A percentile compares a stretch with the other conserved stretches of the same genome.
Evolutionary conservation across 2,888 invertebrate genomes (phyloP).

Genomic region (Phalera bucephala): DNA sequence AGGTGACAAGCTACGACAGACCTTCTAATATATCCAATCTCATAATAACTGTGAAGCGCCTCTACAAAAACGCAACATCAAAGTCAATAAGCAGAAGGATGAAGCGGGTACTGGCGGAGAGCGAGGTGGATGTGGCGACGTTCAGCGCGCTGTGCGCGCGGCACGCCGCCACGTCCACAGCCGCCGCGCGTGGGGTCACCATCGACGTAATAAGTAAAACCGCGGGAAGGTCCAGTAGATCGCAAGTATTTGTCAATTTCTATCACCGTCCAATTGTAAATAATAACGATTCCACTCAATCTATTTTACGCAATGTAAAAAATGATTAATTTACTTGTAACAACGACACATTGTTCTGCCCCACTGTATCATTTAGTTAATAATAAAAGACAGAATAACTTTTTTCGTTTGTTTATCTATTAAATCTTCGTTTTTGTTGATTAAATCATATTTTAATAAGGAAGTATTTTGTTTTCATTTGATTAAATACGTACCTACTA

Average conservation of each 20-base stretch:
- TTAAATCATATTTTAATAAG: background rate
- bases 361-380: background rate
- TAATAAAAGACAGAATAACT: background rate
- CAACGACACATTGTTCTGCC: background rate
- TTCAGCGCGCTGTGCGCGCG: slow-evolving; percentile 5
- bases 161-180: slow-evolving; percentile 5
- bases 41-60: slow-evolving; percentile 8
- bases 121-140: slow-evolving; percentile 10
- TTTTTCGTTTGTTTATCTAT: background rate
- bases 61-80: slow-evolving; percentile 6
- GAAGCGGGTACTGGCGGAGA: slow-evolving; percentile 8
- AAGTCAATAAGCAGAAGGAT: slow-evolving; percentile 19
- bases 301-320: background rate
- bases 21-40: background rate
- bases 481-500: too few relatives aligned
- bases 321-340: background rate
- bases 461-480: background rate
- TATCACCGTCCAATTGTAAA: background rate
- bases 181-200: background rate
- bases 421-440: too few relatives aligned
- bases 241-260: background rate
- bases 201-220: slow-evolving; percentile 6
- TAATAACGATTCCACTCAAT: background rate
- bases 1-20: background rate
- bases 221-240: slow-evolving; percentile 2